Evolutionary conservation across 2,113 vertebrate genomes (phyloP).

Genomic region (Pongo abelii): DNA sequence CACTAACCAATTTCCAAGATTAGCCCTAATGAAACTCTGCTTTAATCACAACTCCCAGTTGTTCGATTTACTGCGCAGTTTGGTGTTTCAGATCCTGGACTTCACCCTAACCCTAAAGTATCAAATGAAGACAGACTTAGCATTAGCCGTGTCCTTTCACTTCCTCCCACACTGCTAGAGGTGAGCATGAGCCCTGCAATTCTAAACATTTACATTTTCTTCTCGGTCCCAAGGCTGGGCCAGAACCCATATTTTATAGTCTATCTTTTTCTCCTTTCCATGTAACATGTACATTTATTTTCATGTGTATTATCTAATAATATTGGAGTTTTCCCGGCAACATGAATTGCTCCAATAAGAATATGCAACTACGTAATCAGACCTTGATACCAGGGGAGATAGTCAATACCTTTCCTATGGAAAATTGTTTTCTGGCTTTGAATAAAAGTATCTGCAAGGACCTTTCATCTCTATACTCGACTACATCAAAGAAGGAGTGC

Average conservation of each 20-base stretch:
- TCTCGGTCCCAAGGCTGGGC: background rate
- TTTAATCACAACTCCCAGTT: background rate
- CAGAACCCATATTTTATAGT: background rate
- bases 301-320: background rate
- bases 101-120: background rate
- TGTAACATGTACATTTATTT: background rate
- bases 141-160: accelerated
- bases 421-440: constrained; percentile 46
- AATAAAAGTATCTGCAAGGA: constrained; percentile 36
- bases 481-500: constrained; percentile 54
- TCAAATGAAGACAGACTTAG: background rate
- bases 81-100: background rate
- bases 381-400: background rate
- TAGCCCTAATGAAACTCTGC: background rate
- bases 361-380: background rate
- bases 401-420: constrained; percentile 11
- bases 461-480: constrained; percentile 52
- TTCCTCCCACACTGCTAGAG: background rate
- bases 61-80: too few relatives aligned
- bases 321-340: background rate
- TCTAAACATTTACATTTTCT: background rate
- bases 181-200: background rate
- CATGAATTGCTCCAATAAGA: background rate
- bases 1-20: background rate
- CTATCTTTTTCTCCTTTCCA: background rate